Conservation (phyloP, 2,797 vertebrate species). For the Astyanax mexicanus region DNA sequence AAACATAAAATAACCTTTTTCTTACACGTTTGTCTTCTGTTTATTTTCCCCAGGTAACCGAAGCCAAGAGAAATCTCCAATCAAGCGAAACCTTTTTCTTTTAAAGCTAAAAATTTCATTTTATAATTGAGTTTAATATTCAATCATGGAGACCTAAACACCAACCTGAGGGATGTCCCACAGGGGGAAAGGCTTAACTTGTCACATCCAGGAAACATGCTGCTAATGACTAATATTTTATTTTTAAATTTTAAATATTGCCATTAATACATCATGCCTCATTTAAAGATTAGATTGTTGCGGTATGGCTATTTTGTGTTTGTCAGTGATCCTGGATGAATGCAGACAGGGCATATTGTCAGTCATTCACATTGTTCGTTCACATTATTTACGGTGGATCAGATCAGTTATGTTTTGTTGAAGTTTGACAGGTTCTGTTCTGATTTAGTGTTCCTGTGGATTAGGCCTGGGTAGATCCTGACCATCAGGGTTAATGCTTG, state of each 20-base stretch:
- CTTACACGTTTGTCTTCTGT: too few species aligned
- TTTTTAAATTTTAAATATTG: neutral
- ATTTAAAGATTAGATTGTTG: conserved; percentile 30
- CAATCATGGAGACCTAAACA: conserved; percentile 84
- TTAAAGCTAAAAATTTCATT: conserved; percentile 27
- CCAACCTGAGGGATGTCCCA: conserved; percentile 81
- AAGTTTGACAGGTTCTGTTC: neutral
- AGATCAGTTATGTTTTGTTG: neutral
- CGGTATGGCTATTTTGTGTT: conserved; percentile 4
- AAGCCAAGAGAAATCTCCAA: neutral
- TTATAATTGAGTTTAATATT: conserved; percentile 57
- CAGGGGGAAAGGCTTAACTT: conserved; percentile 90
- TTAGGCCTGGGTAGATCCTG: too few species aligned
- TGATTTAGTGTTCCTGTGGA: neutral
- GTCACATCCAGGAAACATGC: conserved; percentile 52
- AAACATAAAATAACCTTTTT: too few species aligned
- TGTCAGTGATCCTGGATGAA: conserved; percentile 52
- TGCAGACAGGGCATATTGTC: neutral
- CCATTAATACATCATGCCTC: neutral
- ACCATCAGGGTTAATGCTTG: too few species aligned
- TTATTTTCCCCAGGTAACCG: conserved; percentile 33
- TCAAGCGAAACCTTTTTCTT: neutral
- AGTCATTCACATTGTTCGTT: neutral
- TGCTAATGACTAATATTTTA: neutral
- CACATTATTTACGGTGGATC: neutral